phyloP scores from a whole-genome alignment of 2,113 vertebrate genomes.

The Empidonax alnorum region DNA sequence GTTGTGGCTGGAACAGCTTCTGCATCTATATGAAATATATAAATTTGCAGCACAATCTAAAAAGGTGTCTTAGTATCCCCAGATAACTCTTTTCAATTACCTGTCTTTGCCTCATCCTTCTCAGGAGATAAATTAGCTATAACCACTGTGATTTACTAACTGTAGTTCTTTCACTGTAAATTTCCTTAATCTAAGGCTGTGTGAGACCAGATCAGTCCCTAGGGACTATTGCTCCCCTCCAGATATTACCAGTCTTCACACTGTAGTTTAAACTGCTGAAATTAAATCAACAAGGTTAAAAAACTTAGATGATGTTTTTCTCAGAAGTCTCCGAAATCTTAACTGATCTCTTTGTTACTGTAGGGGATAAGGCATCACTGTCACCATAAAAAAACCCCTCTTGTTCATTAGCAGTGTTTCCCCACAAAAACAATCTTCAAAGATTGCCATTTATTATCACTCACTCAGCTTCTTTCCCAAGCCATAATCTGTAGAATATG shows the following conservation, averaged over 20 bases:
- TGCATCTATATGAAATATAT: background rate
- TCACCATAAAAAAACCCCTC: background rate
- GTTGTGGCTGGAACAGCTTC: background rate
- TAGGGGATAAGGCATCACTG: background rate
- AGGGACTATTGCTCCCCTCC: background rate
- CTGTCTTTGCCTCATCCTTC: background rate
- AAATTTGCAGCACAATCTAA: background rate
- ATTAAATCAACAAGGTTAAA: background rate
- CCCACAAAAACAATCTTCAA: fast-evolving
- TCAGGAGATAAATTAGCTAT: background rate
- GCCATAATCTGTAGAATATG: background rate
- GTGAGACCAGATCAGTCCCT: background rate
- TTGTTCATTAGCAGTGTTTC: background rate
- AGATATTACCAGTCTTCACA: background rate
- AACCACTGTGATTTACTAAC: background rate
- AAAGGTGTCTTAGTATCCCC: background rate
- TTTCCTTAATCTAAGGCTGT: background rate
- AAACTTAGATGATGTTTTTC: background rate
- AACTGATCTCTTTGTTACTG: background rate
- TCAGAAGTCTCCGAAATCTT: background rate
- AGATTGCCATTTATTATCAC: background rate
- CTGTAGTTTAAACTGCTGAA: background rate
- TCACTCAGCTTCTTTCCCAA: background rate
- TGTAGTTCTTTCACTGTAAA: background rate
- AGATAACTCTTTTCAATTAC: background rate